phyloP scores from a whole-genome alignment of 92 coral and sea anemone species.

The Nematostella vectensis region DNA sequence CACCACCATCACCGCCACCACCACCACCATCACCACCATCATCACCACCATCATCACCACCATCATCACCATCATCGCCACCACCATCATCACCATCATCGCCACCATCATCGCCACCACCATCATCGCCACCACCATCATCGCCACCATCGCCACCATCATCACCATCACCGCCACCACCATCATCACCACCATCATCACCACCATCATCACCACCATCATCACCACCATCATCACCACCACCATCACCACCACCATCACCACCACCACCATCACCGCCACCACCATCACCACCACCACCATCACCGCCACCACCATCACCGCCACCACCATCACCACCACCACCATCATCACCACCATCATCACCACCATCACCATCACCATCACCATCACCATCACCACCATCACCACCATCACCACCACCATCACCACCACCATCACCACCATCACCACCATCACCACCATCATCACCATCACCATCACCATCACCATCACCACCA shows the following conservation, averaged over 20 bases:
- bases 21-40: too few relatives aligned
- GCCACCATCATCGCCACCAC: constrained; percentile 8
- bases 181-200: constrained; percentile 2
- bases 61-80: constrained; percentile 5
- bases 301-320: constrained; percentile 18
- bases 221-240: constrained; percentile 6
- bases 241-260: constrained; percentile 1
- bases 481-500: too few relatives aligned
- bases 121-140: neutral
- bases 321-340: constrained; percentile 17
- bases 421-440: constrained; percentile 1
- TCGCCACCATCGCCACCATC: neutral
- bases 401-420: constrained; percentile 1
- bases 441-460: too few relatives aligned
- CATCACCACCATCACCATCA: constrained; percentile 2
- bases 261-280: constrained; percentile 8
- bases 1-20: too few relatives aligned
- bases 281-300: constrained; percentile 1
- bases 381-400: constrained; percentile 8
- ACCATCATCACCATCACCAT: too few relatives aligned
- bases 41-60: constrained; percentile 1
- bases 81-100: constrained; percentile 1
- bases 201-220: constrained; percentile 1
- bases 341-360: neutral
- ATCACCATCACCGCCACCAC: neutral